Conservation (phyloP, 1,140 invertebrate species). For the Drosophila teissieri region DNA sequence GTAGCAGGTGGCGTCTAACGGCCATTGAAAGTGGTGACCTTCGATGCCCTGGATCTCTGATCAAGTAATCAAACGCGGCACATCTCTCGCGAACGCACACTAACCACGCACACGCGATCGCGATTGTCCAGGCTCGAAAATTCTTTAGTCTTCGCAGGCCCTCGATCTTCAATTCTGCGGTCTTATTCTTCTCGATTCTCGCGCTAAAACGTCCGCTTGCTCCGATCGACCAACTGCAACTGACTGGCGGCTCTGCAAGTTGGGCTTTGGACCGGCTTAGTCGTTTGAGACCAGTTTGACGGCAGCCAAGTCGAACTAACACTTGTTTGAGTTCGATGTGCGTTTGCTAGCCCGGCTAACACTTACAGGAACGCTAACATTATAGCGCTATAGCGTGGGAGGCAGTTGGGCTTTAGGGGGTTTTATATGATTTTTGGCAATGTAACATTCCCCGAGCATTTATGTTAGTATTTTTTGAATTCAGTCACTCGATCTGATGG, state of each 20-base stretch:
- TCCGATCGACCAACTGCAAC: slow-evolving; percentile 67
- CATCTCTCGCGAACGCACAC: slow-evolving; percentile 49
- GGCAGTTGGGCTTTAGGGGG: not conserved
- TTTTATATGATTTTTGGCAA: not conserved
- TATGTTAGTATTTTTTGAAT: not conserved
- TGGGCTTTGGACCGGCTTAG: slow-evolving; percentile 62
- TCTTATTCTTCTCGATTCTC: slow-evolving; percentile 29
- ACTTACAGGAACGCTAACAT: slow-evolving; percentile 5
- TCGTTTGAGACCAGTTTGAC: slow-evolving; percentile 67
- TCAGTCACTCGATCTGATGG: no score
- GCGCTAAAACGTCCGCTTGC: slow-evolving; percentile 69
- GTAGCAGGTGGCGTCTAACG: slow-evolving; percentile 63
- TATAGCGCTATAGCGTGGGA: not conserved
- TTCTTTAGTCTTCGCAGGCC: slow-evolving; percentile 12
- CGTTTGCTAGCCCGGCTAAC: slow-evolving; percentile 25
- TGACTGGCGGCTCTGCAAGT: slow-evolving; percentile 65
- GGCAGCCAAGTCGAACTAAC: slow-evolving; percentile 35
- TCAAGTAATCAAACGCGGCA: slow-evolving; percentile 50
- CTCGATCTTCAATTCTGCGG: slow-evolving; percentile 8
- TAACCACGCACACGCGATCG: slow-evolving; percentile 23
- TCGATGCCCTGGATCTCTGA: slow-evolving; percentile 15
- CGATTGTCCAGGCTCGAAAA: slow-evolving; percentile 12
- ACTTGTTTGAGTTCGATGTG: slow-evolving; percentile 45
- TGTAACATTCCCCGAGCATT: not conserved
- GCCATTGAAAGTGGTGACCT: slow-evolving; percentile 58